Base-by-base conservation (phyloP, 2,113 vertebrate genomes). In the Lontra canadensis region DNA sequence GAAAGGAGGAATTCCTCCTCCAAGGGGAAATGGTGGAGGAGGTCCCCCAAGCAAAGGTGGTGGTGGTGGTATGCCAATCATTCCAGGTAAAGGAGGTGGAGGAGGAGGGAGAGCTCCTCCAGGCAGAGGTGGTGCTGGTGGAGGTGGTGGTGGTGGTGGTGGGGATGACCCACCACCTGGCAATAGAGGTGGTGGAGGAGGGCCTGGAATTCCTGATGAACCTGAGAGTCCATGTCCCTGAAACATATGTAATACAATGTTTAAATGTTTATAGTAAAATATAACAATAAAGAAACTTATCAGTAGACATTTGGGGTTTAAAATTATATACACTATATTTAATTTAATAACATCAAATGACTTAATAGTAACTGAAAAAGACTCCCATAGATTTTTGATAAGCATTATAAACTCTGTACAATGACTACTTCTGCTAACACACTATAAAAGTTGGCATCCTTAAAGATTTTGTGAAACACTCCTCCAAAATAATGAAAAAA, bases 81-180 rank as follows among this genome's bases (percentile, higher is more conserved):
- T 98, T 10, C 99, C 98, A 39, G 98, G 97, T 0, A 98, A 97
- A 0, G 99, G 99, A 4, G 99, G 99, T 2, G 99, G 99, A 1
- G 99, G 99, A 0, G 99, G 99, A 10, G 99, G 99, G 0, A 98
- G 99, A 21, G 98, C 3, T 76, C n/a, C 98, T 0, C 98, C 98
- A 0, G 99, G 99, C 0, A 98, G 98, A 0, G 98, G 99, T 0
- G 99, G 98, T 0, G 99, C 99, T 1, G 99, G 98, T 15, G 98
- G 97, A 2, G 98, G 88, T 92, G 99, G 90, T 73, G 99, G 90
- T 67, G 83, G 90, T 73, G 99, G 88, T 67, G 83, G 99, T 98
- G 31, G 97, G 73, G 9, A 78, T 87, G 47, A 88, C 83, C 71
- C 97, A 88, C 1, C 47, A 23, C 98, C 97, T 17, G 98, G 98